Percentiles rank a stretch among this genome's conserved stretches.
Conservation (phyloP, 2,113 vertebrate genomes). For the Bettongia penicillata region DNA sequence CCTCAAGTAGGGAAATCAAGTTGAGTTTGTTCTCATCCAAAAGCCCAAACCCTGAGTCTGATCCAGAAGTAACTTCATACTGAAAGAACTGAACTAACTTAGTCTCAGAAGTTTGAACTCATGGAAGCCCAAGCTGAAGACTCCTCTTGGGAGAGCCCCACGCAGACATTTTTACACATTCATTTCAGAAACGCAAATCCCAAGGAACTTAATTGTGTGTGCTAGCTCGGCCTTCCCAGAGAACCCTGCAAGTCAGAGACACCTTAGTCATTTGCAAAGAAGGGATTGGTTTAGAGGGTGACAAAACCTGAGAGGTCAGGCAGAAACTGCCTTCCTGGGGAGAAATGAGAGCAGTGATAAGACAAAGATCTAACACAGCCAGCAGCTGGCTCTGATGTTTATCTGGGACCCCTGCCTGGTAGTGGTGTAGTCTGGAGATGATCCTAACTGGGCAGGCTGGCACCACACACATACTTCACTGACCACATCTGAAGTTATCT, state of each 20-base stretch:
- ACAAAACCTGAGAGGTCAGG: not conserved
- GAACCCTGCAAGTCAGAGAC: not conserved
- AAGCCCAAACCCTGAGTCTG: not conserved
- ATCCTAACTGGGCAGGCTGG: slow-evolving; percentile 61
- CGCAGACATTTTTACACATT: not conserved
- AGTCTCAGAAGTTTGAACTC: not conserved
- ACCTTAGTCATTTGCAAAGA: not conserved
- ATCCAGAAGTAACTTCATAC: not conserved
- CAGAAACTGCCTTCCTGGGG: not conserved
- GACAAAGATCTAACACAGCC: not conserved
- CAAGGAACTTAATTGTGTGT: not conserved
- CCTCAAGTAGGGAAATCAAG: not conserved
- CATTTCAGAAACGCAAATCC: slow-evolving; percentile 22
- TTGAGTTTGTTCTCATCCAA: not conserved
- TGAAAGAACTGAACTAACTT: not conserved
- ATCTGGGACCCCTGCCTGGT: slow-evolving; percentile 20
- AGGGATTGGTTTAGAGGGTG: not conserved
- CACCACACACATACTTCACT: slow-evolving; percentile 56
- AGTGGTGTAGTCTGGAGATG: not conserved
- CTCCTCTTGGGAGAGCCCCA: not conserved
- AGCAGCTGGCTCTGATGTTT: not conserved
- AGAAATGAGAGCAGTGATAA: not conserved
- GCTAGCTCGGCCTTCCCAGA: not conserved
- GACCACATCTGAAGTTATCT: slow-evolving; percentile 66
- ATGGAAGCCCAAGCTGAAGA: not conserved